These are phyloP conservation scores for Drosophila birchii DNA, from an alignment of 2,888 invertebrate species.

Conservation along the genomic window DNA sequence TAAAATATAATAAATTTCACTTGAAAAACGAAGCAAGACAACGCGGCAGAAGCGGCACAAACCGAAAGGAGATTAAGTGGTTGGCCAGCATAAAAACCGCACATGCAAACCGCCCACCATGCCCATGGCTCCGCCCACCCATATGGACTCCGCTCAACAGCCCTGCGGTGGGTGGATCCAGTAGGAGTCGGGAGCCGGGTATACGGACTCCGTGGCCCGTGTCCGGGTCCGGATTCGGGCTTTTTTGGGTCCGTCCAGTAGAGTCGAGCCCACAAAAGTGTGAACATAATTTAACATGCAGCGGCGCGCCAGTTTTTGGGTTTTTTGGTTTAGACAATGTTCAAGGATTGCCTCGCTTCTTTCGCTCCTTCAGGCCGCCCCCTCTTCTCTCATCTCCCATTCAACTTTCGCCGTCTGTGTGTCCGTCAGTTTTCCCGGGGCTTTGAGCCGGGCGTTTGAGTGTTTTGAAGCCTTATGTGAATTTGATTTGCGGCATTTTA, in stretches of 20 bases:
- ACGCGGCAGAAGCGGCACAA: conserved; percentile 45
- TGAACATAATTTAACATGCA: conserved; percentile 81
- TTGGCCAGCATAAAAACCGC: conserved; percentile 76
- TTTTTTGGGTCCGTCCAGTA: conserved; percentile 54
- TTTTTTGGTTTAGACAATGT: conserved; percentile 59
- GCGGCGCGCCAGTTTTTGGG: conserved; percentile 57
- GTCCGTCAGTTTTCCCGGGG: conserved; percentile 25
- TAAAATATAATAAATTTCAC: conserved; percentile 84
- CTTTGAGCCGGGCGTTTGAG: conserved; percentile 33
- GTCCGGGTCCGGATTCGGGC: conserved; percentile 17
- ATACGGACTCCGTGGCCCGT: conserved; percentile 17
- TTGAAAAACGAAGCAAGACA: conserved; percentile 66
- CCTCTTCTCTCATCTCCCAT: background rate
- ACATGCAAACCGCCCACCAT: conserved; percentile 59
- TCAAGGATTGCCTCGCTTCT: conserved; percentile 44
- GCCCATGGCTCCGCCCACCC: conserved; percentile 30
- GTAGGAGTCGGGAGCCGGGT: background rate
- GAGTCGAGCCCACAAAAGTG: conserved; percentile 64
- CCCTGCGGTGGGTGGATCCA: conserved; percentile 6
- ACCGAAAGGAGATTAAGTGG: conserved; percentile 77
- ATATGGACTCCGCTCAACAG: conserved; percentile 26
- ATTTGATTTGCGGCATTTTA: conserved; percentile 82
- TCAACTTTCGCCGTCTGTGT: conserved; percentile 5
- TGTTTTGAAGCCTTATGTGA: conserved; percentile 70
- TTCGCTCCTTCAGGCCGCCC: conserved; percentile 4